Evolutionary conservation across 2,797 vertebrate genomes (phyloP), one percentile per base, ranked within the genome.

Genomic region (Notoglanidium macrostoma): DNA sequence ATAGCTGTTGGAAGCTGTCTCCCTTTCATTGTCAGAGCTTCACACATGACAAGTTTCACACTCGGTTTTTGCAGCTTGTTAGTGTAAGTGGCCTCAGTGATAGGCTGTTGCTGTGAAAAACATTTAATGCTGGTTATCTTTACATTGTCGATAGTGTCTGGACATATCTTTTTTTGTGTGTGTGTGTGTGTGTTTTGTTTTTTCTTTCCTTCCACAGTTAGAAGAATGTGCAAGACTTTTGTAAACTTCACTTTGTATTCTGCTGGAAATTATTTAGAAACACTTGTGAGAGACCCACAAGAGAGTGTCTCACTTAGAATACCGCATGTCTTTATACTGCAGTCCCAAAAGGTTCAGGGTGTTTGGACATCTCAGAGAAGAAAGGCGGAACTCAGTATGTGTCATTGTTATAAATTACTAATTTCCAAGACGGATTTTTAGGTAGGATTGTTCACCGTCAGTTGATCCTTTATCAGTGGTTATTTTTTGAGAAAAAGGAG

Each of bases 401-500:
- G 73, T 84, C 82, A 84, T 70, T 85, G 5, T 74, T 81, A 55
- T 79, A 59, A 88, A 76, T 85, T 61, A 85, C 55, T 61, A 46
- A 51, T 85, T 59, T 86, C 73, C 79, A 26, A 72, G 65, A 67
- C 57, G 19, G 51, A 68, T 54, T 44, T 17, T 19, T 9, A 46
- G 23, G 70, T n/a, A 26, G 32, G 49, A 32, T 88, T 83, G 85
- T 80, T 90, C 86, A 82, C 83, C 15, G 32, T 88, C 86, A 83
- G 63, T 78, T 87, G 88, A 88, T 88, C 59, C 63, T 84, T 93
- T 91, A 87, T 87, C 79, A 67, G 51, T 21, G 40, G 63, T 46
- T 91, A 77, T 92, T 92, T 92, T 89, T 67, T 68, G 51, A 89
- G 49, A 89, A 77, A 89, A 89, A 90, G 82, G 86, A 76, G 90